Percentiles rank a stretch among this genome's conserved stretches.
phyloP scores from a whole-genome alignment of 2,113 vertebrate genomes.

The Alligator mississippiensis region DNA sequence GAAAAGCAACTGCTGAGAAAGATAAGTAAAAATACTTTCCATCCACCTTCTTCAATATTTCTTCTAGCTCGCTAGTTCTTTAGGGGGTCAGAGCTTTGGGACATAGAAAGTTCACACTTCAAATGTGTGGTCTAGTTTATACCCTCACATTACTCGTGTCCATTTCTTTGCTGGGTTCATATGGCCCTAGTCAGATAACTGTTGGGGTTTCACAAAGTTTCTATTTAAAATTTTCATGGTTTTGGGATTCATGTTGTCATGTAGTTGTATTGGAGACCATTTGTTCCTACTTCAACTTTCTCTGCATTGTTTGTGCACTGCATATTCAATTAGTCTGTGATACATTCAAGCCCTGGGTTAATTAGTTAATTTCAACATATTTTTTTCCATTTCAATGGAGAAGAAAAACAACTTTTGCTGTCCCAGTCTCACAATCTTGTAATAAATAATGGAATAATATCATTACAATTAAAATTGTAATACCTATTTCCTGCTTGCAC shows the following conservation, averaged over 20 bases:
- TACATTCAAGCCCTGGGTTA: neutral
- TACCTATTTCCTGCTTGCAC: neutral
- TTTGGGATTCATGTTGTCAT: neutral
- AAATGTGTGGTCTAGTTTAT: neutral
- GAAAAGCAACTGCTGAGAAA: neutral
- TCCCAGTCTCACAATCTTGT: neutral
- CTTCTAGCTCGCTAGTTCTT: conserved; percentile 9
- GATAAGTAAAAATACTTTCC: neutral
- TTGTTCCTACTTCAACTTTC: neutral
- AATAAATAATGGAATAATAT: neutral
- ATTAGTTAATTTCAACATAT: neutral
- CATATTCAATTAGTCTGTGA: neutral
- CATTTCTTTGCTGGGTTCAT: neutral
- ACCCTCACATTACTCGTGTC: neutral
- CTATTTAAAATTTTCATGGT: neutral
- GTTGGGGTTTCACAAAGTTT: neutral
- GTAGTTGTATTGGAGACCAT: neutral
- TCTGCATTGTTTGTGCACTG: conserved; percentile 4
- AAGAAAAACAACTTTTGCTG: neutral
- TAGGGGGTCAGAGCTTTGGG: neutral
- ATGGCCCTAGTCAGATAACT: neutral
- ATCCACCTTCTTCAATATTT: conserved; percentile 1
- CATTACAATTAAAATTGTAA: neutral
- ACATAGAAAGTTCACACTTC: neutral
- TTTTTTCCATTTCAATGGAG: neutral